Evolutionary conservation across 2,113 vertebrate species (phyloP).

Genomic region (Strix uralensis): DNA sequence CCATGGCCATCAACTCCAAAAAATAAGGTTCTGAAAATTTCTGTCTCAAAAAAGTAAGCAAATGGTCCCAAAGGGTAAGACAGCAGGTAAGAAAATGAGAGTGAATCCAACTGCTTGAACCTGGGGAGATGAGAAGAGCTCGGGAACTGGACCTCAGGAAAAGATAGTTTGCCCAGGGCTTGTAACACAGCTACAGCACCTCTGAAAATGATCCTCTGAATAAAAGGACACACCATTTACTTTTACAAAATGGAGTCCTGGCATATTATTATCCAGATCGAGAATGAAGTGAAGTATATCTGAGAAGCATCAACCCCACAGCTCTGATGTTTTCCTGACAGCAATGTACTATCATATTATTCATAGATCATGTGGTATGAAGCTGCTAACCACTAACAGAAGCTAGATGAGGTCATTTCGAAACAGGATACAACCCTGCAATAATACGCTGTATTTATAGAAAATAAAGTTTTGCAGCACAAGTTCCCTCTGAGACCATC

Average conservation of each 20-base stretch:
- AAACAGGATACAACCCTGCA: constrained; percentile 76
- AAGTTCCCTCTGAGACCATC: background rate
- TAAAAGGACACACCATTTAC: background rate
- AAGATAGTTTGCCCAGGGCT: background rate
- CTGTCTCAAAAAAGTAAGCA: background rate
- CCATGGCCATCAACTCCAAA: background rate
- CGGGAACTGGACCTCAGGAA: background rate
- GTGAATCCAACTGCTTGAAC: background rate
- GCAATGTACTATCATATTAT: background rate
- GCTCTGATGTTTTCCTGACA: background rate
- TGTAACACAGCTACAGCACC: background rate
- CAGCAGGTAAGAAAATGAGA: background rate
- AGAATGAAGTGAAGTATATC: background rate
- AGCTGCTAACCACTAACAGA: constrained; percentile 69
- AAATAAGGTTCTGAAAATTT: background rate
- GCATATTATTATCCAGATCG: background rate
- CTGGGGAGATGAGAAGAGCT: background rate
- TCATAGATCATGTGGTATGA: constrained; percentile 16
- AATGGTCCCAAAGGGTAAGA: background rate
- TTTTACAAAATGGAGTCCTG: background rate
- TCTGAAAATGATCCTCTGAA: background rate
- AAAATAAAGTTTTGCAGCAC: background rate
- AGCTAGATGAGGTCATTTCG: constrained; percentile 72
- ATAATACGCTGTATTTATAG: constrained; percentile 73
- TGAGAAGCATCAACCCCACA: background rate